Conservation (phyloP, 2,888 invertebrate species). For the Pegoplata infirma region DNA sequence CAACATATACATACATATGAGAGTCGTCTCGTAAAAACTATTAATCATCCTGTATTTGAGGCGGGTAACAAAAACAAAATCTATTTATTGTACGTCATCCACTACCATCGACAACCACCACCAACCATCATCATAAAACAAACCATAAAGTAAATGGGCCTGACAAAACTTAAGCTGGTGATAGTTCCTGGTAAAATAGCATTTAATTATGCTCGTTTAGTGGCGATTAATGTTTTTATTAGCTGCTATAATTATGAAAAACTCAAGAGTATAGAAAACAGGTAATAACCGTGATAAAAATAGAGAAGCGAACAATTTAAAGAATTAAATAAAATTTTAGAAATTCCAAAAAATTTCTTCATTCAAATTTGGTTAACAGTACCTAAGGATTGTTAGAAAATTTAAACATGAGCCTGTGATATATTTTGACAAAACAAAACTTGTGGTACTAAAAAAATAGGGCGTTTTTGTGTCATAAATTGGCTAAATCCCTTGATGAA, state of each 20-base stretch:
- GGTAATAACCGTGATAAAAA: slow-evolving; percentile 12
- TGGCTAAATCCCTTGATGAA: too few species aligned
- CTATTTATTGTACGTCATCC: slow-evolving; percentile 15
- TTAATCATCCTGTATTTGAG: slow-evolving; percentile 38
- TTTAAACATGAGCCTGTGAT: not conserved
- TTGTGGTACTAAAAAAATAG: not conserved
- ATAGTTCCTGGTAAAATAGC: slow-evolving; percentile 58
- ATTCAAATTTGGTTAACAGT: slow-evolving; percentile 15
- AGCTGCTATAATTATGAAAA: slow-evolving; percentile 56
- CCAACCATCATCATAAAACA: slow-evolving; percentile 14
- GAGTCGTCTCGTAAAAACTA: slow-evolving; percentile 12
- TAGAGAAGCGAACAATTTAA: slow-evolving; percentile 7
- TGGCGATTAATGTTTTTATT: slow-evolving; percentile 60
- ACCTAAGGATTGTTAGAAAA: not conserved
- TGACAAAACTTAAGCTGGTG: slow-evolving; percentile 55
- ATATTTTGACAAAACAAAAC: too few species aligned
- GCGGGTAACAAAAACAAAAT: slow-evolving; percentile 41
- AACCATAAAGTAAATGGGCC: slow-evolving; percentile 42
- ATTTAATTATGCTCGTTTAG: slow-evolving; percentile 57
- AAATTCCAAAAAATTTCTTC: slow-evolving; percentile 42
- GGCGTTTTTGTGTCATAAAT: slow-evolving; percentile 9
- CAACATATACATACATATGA: too few species aligned
- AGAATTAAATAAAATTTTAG: slow-evolving; percentile 29
- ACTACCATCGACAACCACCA: not conserved
- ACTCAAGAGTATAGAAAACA: too few species aligned